phyloP scores from a whole-genome alignment of 2,888 invertebrate genomes.

The Podotricha telesiphe region DNA sequence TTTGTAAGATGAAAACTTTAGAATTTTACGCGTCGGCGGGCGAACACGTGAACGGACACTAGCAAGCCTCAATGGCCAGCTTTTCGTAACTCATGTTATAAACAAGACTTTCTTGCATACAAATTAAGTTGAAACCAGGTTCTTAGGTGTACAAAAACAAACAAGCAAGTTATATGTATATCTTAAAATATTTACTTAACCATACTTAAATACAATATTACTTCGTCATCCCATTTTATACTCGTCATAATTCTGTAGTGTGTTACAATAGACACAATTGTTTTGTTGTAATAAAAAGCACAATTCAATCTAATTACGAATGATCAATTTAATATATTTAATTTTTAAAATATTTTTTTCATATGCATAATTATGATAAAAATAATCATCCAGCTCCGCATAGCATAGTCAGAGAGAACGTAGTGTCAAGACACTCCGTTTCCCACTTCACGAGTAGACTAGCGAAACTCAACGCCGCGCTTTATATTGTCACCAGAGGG shows the following conservation, averaged over 20 bases:
- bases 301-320: neutral
- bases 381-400: no score
- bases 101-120: slow-evolving; percentile 26
- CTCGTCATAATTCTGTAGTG: neutral
- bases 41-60: neutral
- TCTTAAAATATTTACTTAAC: neutral
- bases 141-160: neutral
- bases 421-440: no score
- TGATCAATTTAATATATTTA: no score
- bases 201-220: neutral
- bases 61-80: slow-evolving; percentile 8
- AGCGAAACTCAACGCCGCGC: no score
- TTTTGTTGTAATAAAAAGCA: neutral
- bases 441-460: no score
- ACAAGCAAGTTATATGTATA: neutral
- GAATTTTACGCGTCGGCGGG: neutral
- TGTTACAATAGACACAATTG: neutral
- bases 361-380: no score
- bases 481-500: no score
- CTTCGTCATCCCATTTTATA: slow-evolving; percentile 2
- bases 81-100: slow-evolving; percentile 3
- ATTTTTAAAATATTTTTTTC: no score
- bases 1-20: neutral
- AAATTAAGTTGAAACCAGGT: slow-evolving; percentile 16
- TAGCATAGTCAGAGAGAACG: no score